These are phyloP conservation scores for Agrypnia vestita DNA, from an alignment of 1,140 invertebrate species.

Conservation along the genomic window DNA sequence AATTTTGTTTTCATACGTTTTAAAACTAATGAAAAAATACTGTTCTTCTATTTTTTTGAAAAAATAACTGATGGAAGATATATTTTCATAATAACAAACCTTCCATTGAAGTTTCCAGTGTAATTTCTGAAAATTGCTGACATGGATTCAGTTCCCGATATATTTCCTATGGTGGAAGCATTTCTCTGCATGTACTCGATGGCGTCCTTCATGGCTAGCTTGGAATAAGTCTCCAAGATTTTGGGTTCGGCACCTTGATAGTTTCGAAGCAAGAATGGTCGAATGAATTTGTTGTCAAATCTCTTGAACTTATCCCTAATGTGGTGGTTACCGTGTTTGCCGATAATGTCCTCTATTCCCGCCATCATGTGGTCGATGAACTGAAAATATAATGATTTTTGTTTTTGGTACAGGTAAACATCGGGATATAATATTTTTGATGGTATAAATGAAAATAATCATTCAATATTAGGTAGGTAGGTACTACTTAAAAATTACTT, in stretches of 20 bases:
- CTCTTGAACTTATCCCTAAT: slow-evolving; percentile 95
- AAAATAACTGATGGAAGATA: too few relatives aligned
- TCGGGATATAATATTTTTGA: too few relatives aligned
- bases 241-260: slow-evolving; percentile 92
- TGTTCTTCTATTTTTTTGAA: too few relatives aligned
- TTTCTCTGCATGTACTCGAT: slow-evolving; percentile 91
- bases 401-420: too few relatives aligned
- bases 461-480: too few relatives aligned
- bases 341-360: slow-evolving; percentile 94
- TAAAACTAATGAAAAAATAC: too few relatives aligned
- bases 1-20: too few relatives aligned
- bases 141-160: slow-evolving; percentile 90
- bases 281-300: slow-evolving; percentile 94
- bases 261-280: slow-evolving; percentile 89
- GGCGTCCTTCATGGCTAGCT: slow-evolving; percentile 94
- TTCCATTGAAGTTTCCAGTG: slow-evolving; percentile 87
- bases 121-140: slow-evolving; percentile 91
- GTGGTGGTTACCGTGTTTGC: slow-evolving; percentile 95
- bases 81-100: slow-evolving; percentile 73
- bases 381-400: slow-evolving; percentile 77
- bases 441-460: too few relatives aligned
- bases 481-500: too few relatives aligned
- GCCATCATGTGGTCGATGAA: slow-evolving; percentile 98
- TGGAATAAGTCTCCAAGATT: slow-evolving; percentile 95
- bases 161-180: slow-evolving; percentile 87